A percentile compares a stretch with the other conserved stretches of the same genome.
Evolutionary conservation across 2,888 invertebrate species (phyloP).

Genomic region (Lamproptera curius): DNA sequence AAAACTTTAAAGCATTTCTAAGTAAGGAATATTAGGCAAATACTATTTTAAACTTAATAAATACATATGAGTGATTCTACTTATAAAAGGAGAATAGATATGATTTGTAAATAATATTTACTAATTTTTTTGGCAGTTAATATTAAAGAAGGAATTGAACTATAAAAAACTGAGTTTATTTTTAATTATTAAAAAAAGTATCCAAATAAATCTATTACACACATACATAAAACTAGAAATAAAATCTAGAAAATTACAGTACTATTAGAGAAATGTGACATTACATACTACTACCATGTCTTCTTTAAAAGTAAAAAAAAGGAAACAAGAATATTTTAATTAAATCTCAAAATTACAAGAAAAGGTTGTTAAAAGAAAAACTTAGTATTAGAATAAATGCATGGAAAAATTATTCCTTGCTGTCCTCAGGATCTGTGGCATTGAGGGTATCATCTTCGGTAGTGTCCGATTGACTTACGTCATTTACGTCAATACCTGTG

Average conservation of each 20-base stretch:
- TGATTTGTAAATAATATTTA: too few species aligned
- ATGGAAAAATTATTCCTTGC: constrained; percentile 1
- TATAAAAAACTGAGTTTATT: too few species aligned
- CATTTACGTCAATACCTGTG: constrained; percentile 72
- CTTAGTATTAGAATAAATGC: too few species aligned
- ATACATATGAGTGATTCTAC: too few species aligned
- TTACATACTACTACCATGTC: too few species aligned
- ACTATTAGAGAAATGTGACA: too few species aligned
- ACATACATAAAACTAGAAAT: not conserved
- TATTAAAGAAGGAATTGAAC: too few species aligned
- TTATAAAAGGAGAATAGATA: too few species aligned
- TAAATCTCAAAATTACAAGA: not conserved
- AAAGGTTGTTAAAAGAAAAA: not conserved
- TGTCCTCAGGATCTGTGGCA: constrained; percentile 5
- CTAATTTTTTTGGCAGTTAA: too few species aligned
- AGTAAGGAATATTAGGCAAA: constrained; percentile 33
- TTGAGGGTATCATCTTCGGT: constrained; percentile 33
- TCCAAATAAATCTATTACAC: not conserved
- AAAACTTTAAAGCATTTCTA: constrained; percentile 62
- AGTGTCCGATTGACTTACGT: constrained; percentile 67
- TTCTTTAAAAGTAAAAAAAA: not conserved
- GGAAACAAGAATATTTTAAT: not conserved
- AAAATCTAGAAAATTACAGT: too few species aligned
- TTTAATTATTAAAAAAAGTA: not conserved
- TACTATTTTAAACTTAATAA: not conserved